Conservation (phyloP, 2,113 vertebrate species). For the Peucedramus taeniatus region DNA sequence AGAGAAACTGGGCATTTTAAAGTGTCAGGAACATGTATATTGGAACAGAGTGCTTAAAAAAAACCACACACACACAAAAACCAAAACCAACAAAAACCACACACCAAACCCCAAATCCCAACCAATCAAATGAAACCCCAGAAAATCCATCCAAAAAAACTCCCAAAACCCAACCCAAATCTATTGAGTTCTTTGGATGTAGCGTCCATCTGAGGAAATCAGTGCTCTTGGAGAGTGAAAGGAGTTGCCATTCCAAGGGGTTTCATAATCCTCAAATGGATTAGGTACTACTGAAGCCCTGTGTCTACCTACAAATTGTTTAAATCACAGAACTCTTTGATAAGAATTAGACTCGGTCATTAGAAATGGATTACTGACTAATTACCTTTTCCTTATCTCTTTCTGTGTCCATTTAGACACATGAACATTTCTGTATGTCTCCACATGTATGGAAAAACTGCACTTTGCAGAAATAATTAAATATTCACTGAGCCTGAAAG, state of each 20-base stretch:
- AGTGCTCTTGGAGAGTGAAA: background rate
- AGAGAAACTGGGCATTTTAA: background rate
- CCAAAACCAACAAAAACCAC: background rate
- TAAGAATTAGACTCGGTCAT: background rate
- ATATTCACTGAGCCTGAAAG: background rate
- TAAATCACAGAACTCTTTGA: background rate
- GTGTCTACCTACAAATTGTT: background rate
- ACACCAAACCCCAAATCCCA: background rate
- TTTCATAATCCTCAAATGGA: background rate
- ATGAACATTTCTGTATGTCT: background rate
- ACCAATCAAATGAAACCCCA: background rate
- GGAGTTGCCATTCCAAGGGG: accelerated
- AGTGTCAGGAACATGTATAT: background rate
- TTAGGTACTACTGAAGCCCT: background rate
- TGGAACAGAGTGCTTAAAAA: background rate
- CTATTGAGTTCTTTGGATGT: background rate
- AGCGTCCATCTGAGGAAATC: background rate
- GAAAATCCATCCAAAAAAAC: accelerated
- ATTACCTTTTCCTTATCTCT: background rate
- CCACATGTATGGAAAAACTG: background rate
- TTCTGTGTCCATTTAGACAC: background rate
- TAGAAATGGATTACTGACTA: background rate
- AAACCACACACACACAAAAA: too few species aligned
- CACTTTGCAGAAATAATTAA: background rate
- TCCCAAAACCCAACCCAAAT: background rate